phyloP scores from a whole-genome alignment of 1,140 invertebrate genomes.

The Tetramorium alpestre region DNA sequence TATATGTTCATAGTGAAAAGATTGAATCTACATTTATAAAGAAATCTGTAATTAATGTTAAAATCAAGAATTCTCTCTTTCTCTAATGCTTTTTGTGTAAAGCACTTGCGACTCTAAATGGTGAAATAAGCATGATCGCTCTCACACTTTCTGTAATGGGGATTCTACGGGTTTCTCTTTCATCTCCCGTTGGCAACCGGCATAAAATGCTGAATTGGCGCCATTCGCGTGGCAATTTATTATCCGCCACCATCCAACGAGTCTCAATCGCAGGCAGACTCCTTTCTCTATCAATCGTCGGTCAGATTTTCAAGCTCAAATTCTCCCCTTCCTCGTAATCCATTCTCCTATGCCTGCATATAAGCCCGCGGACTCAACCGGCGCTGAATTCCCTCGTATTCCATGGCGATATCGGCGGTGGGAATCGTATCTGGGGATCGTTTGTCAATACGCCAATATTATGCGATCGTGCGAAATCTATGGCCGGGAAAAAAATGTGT shows the following conservation, averaged over 20 bases:
- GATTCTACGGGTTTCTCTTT: conserved; percentile 37
- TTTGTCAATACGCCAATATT: conserved; percentile 51
- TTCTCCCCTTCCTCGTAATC: background rate
- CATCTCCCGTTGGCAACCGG: conserved; percentile 41
- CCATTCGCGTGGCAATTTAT: conserved; percentile 64
- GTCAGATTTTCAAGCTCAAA: conserved; percentile 36
- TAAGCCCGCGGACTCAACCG: conserved; percentile 34
- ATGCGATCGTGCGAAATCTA: conserved; percentile 37
- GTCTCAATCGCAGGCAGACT: conserved; percentile 25
- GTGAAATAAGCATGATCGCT: conserved; percentile 35
- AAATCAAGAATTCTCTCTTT: background rate
- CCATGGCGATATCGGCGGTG: conserved; percentile 22
- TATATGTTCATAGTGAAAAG: background rate
- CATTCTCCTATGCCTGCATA: background rate
- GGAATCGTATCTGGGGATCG: conserved; percentile 47
- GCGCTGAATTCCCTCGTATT: conserved; percentile 26
- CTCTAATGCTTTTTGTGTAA: background rate
- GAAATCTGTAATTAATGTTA: conserved; percentile 4
- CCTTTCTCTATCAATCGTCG: conserved; percentile 58
- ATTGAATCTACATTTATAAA: background rate
- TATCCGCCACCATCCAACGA: conserved; percentile 31
- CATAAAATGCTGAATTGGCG: conserved; percentile 66
- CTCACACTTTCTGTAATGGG: conserved; percentile 9
- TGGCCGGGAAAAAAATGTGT: conserved; percentile 31
- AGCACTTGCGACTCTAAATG: background rate